Conservation (phyloP, 2,797 vertebrate species). For the Sebastes nivosus region DNA sequence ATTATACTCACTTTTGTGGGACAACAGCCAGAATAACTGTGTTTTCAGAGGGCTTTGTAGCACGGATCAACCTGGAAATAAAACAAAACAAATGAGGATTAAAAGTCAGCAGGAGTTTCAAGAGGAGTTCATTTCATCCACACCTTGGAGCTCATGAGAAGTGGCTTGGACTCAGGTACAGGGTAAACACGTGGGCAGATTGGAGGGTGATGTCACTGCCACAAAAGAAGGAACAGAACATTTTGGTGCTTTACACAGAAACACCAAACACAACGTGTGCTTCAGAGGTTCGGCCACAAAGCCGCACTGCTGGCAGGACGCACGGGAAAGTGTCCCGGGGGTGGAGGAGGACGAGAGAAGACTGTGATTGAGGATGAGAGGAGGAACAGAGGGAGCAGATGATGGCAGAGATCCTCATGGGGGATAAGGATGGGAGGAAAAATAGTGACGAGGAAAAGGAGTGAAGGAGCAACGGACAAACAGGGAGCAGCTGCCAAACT, state of each 20-base stretch:
- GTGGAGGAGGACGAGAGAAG: conserved; percentile 2
- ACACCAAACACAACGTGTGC: conserved; percentile 53
- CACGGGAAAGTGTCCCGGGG: conserved; percentile 31
- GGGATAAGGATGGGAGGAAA: not conserved
- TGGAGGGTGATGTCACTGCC: conserved; percentile 51
- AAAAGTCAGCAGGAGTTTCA: conserved; percentile 8
- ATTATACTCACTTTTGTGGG: conserved; percentile 85
- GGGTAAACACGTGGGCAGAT: conserved; percentile 36
- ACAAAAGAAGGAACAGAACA: conserved; percentile 30
- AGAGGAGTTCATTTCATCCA: conserved; percentile 24
- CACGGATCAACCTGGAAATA: conserved; percentile 88
- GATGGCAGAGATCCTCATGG: conserved; percentile 25
- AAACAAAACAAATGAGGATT: conserved; percentile 16
- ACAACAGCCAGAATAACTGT: conserved; percentile 91
- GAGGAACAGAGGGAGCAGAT: conserved; percentile 17
- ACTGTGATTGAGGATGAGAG: conserved; percentile 30
- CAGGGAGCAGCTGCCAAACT: conserved; percentile 20
- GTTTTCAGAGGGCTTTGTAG: conserved; percentile 90
- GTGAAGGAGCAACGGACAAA: not conserved
- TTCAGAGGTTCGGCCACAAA: conserved; percentile 45
- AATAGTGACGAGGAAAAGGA: not conserved
- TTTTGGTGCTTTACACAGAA: conserved; percentile 39
- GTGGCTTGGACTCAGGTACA: conserved; percentile 24
- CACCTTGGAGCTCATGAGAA: conserved; percentile 26
- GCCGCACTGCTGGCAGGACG: conserved; percentile 33